phyloP scores from a whole-genome alignment of 30 jellyfish, hydroid and myxozoan genomes.

The Clytia hemisphaerica region DNA sequence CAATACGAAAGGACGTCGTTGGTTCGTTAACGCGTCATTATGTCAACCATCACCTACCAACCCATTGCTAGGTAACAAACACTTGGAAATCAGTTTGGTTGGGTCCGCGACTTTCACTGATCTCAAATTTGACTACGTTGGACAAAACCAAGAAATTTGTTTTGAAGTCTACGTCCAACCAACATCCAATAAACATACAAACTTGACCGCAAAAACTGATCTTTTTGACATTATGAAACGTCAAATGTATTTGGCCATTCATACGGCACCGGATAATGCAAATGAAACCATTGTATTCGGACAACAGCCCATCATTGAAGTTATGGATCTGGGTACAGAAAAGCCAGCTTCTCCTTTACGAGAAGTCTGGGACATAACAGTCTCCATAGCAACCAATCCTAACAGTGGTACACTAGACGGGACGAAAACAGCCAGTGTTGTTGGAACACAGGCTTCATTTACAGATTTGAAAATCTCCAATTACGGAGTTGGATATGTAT shows the following conservation, averaged over 20 bases:
- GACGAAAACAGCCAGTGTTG: conserved; percentile 4
- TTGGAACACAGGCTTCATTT: conserved; percentile 37
- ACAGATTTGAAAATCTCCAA: conserved; percentile 45
- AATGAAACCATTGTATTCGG: conserved; percentile 61
- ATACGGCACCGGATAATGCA: conserved; percentile 38
- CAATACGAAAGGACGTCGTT: conserved; percentile 56
- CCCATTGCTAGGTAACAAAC: conserved; percentile 44
- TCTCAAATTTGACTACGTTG: conserved; percentile 41
- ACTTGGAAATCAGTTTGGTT: conserved; percentile 39
- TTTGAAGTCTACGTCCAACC: conserved; percentile 49
- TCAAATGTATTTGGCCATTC: conserved; percentile 54
- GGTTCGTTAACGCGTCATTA: conserved; percentile 58
- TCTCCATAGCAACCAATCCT: conserved; percentile 16
- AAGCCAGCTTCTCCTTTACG: conserved; percentile 49
- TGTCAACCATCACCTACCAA: conserved; percentile 31
- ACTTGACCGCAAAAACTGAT: conserved; percentile 44
- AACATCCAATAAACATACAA: conserved; percentile 29
- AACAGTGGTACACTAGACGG: conserved; percentile 44
- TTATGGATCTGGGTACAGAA: conserved; percentile 65
- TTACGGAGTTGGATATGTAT: conserved; percentile 64
- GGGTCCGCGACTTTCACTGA: conserved; percentile 52
- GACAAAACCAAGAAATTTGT: conserved; percentile 33
- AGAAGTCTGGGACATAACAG: conserved; percentile 53
- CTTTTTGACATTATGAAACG: conserved; percentile 55
- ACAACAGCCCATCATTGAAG: conserved; percentile 65